Evolutionary conservation across 2,888 invertebrate genomes (phyloP), one percentile per base, ranked within the genome.

Genomic region (Theretra japonica): DNA sequence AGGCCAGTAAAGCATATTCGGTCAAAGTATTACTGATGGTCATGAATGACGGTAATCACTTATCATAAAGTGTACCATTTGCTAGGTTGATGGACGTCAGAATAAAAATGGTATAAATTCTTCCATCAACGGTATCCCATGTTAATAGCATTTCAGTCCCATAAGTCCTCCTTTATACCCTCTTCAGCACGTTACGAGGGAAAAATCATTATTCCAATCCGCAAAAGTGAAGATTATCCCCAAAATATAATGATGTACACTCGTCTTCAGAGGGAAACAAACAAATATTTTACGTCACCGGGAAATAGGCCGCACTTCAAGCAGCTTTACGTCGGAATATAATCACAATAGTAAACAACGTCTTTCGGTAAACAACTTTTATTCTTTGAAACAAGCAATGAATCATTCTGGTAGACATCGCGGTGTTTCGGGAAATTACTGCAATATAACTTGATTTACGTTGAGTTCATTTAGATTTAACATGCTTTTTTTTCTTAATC

Each of bases 401-500:
- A 80, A 80, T 81, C 80, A 80, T 75, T 69, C 74, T 58, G 72
- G 68, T 72, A 57, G 76, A 76, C 78, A 75, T 76, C 73, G 30
- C 74, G 71, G 75, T 79, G 79, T 80, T 80, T 78, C 75, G 76
- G 75, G 75, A 73, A 75, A 76, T 74, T 75, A 77, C 75, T 41
- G 71, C 71, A 75, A 75, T 76, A 75, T 71, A 75, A 71, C 23
- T 72, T 79, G 79, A 82, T 82, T 82, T 79, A 81, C 74, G 72
- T 15, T 60, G 58, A 58, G 62, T 72, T 72, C 57, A 70, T n/a
- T 68, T 48, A 59, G 72, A 73, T 72, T 72, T 74, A 41, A 48
- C 41, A 69, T 41, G 19, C 30, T 23, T 70, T 41, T 73, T 48
- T 48, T 53, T 60, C 48, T 50, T 60, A 65, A 53, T n/a, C n/a